These are phyloP conservation scores for Drosophila prosaltans DNA, from an alignment of 1,140 invertebrate genomes.

Conservation along the genomic window DNA sequence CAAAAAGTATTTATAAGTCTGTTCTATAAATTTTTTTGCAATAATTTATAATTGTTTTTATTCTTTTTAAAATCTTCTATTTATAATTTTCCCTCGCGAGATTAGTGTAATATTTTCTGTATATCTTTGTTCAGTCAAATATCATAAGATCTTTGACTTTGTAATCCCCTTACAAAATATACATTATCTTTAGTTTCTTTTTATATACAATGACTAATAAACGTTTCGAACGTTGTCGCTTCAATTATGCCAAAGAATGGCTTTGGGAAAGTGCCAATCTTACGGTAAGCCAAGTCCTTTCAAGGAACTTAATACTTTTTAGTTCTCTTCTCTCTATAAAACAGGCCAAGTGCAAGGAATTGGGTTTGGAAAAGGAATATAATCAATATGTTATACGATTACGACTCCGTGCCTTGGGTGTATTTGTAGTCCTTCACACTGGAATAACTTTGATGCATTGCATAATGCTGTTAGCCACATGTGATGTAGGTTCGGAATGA, in stretches of 20 bases:
- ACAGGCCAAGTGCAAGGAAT: conserved; percentile 44
- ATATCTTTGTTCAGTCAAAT: too few relatives aligned
- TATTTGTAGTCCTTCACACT: conserved; percentile 39
- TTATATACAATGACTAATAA: background rate
- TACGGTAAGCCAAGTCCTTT: background rate
- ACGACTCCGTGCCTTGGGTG: conserved; percentile 24
- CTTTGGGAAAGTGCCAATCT: background rate
- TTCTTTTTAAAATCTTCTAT: too few relatives aligned
- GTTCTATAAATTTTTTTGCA: too few relatives aligned
- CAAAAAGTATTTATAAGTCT: too few relatives aligned
- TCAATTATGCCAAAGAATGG: conserved; percentile 32
- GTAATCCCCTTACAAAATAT: too few relatives aligned
- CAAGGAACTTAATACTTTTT: too few relatives aligned
- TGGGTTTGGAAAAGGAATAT: conserved; percentile 45
- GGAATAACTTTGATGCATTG: background rate
- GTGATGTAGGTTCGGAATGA: conserved; percentile 5
- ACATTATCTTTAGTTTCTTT: too few relatives aligned
- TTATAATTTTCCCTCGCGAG: too few relatives aligned
- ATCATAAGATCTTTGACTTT: too few relatives aligned
- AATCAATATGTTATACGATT: conserved; percentile 39
- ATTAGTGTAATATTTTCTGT: too few relatives aligned
- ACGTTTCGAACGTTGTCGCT: background rate
- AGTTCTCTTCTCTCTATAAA: too few relatives aligned
- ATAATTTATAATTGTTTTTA: too few relatives aligned
- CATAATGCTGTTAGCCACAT: background rate